Base-by-base conservation (phyloP, 1,140 invertebrate species). In the Himalopsyche phryganea region DNA sequence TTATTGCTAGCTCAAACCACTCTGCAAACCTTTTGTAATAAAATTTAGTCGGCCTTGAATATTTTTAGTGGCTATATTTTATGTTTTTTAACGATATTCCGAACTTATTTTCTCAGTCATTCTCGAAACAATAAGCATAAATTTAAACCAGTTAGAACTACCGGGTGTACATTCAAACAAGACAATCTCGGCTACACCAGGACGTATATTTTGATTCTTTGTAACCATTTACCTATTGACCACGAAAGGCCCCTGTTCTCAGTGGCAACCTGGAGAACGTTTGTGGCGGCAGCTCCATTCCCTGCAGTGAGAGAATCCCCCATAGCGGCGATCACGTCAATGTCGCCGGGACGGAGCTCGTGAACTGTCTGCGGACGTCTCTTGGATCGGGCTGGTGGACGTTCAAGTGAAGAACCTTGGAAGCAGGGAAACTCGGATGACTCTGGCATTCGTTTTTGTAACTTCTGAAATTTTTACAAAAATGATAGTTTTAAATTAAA, bases 281-380 rank as follows among this genome's bases (percentile, higher is more conserved):
- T 76, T 2, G 67, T 67, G 1, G 79, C 78, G 28, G 80, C 75
- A 10, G 80, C 69, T 11, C 85, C 85, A 58, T 80, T 78, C 36
- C 81, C 85, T 3, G 84, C 85, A 1, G 83, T 84, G 44, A 90
- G 65, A 0, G 85, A 88, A 66, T 90, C 87, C 2, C 87, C 87
- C 61, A 90, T 72, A 3, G 84, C 84, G 0, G 69, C 86, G n/a
- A 89, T 75, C 1, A 89, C 73, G 47, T 87, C 81, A 18, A 89
- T 84, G 66, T 90, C 86, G 23, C 82, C 82, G 1, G 81, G 83
- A 45, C 81, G 75, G 4, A 88, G 69, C 54, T 71, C 62, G 63
- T 89, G 81, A 36, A 82, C 85, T 52, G 65, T 35, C 11, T 20
- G 33, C 6, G 51, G 51, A 19, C 51, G 44, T 5, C 6, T n/a